phyloP scores from a whole-genome alignment of 2,888 invertebrate genomes.

The Synergus laeviventris region DNA sequence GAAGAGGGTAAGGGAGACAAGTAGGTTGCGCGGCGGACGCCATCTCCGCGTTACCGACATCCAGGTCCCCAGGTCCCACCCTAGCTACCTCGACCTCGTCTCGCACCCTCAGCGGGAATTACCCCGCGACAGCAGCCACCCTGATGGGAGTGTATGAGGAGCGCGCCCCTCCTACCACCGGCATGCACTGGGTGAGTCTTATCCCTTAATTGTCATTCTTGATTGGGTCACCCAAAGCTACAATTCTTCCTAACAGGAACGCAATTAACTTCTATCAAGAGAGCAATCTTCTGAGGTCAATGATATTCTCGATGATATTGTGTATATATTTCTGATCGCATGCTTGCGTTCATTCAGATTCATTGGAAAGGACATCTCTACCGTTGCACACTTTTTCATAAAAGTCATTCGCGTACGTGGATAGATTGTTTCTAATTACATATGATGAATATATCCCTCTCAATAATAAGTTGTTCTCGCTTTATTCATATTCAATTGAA shows the following conservation, averaged over 20 bases:
- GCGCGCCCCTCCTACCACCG: slow-evolving; percentile 86
- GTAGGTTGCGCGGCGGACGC: slow-evolving; percentile 66
- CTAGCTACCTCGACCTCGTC: slow-evolving; percentile 71
- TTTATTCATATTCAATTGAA: too few relatives aligned
- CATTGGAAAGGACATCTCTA: neutral
- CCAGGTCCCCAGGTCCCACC: slow-evolving; percentile 77
- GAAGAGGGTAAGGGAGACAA: slow-evolving; percentile 55
- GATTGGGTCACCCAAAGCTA: neutral
- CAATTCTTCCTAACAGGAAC: neutral
- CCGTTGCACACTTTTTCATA: too few relatives aligned
- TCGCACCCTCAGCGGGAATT: slow-evolving; percentile 73
- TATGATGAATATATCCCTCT: too few relatives aligned
- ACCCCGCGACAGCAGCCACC: slow-evolving; percentile 75
- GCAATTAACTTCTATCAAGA: neutral
- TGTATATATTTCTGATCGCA: neutral
- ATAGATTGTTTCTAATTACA: too few relatives aligned
- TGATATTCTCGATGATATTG: too few relatives aligned
- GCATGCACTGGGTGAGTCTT: slow-evolving; percentile 91
- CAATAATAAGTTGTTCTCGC: too few relatives aligned
- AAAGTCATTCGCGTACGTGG: too few relatives aligned
- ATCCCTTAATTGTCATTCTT: slow-evolving; percentile 52
- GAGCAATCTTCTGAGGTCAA: neutral
- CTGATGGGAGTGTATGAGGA: slow-evolving; percentile 96
- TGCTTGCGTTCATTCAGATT: too few relatives aligned
- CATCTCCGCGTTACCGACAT: slow-evolving; percentile 76